Conservation (phyloP, 2,888 invertebrate genomes). For the Limnephilus rhombicus region DNA sequence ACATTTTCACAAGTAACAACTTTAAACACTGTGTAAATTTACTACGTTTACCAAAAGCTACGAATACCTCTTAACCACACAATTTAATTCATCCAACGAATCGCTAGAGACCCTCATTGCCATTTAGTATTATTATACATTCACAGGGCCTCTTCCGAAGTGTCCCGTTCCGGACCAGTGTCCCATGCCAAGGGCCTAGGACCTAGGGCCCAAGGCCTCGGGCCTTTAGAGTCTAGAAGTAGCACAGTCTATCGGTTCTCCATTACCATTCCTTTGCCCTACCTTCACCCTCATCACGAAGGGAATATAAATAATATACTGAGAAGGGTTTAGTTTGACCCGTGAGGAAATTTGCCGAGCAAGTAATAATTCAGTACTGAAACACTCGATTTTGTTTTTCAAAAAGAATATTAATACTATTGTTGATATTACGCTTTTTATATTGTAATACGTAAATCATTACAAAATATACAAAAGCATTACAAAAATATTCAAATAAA, state of each 20-base stretch:
- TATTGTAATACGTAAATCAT: too few species aligned
- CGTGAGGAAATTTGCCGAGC: conserved; percentile 9
- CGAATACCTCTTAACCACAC: neutral
- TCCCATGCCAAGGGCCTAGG: neutral
- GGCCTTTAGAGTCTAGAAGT: neutral
- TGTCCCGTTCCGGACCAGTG: neutral
- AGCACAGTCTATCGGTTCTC: conserved; percentile 35
- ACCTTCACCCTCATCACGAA: conserved; percentile 55
- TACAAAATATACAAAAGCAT: too few species aligned
- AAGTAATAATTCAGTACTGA: neutral
- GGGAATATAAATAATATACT: conserved; percentile 46
- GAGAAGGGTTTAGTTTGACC: conserved; percentile 25
- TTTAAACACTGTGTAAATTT: neutral
- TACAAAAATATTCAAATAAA: too few species aligned
- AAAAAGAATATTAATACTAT: neutral
- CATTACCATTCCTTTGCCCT: conserved; percentile 48
- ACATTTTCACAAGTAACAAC: too few species aligned
- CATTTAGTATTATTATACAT: neutral
- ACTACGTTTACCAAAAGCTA: neutral
- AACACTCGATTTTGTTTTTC: neutral
- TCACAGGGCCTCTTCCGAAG: neutral
- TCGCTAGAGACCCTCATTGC: neutral
- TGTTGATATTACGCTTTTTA: too few species aligned
- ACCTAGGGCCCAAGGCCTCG: neutral
- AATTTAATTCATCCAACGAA: neutral